A percentile compares a stretch with the other conserved stretches of the same genome.
Conservation (phyloP, 1,140 invertebrate species). For the Anastrepha ludens region DNA sequence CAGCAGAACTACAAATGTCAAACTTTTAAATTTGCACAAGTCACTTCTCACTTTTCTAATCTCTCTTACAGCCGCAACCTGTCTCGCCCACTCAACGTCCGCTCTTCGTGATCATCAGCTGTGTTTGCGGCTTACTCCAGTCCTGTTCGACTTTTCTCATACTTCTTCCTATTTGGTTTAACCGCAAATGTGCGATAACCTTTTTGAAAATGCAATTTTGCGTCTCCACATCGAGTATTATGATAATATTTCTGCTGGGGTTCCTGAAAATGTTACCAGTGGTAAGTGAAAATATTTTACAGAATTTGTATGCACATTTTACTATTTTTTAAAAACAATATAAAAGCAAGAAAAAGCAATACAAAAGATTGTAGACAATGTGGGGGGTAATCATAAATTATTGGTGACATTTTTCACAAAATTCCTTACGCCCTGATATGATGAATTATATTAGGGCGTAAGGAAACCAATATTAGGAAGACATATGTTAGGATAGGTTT, state of each 20-base stretch:
- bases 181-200: conserved; percentile 78
- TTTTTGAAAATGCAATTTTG: conserved; percentile 83
- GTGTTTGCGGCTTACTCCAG: conserved; percentile 78
- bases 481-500: too few species aligned
- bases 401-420: too few species aligned
- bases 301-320: not conserved
- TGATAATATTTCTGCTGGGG: conserved; percentile 80
- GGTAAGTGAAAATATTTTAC: conserved; percentile 72
- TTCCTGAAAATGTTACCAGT: conserved; percentile 76
- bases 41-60: not conserved
- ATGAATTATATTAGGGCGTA: too few species aligned
- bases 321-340: too few species aligned
- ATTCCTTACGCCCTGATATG: too few species aligned
- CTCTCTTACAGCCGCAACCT: conserved; percentile 34
- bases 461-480: too few species aligned
- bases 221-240: conserved; percentile 77
- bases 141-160: conserved; percentile 77
- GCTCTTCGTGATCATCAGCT: conserved; percentile 78
- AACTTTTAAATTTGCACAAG: not conserved
- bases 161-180: conserved; percentile 78
- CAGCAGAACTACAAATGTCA: not conserved
- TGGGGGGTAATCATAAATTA: too few species aligned
- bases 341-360: too few species aligned
- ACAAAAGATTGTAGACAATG: too few species aligned
- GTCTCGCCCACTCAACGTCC: conserved; percentile 59